Percentiles rank a stretch among this genome's conserved stretches.
These are phyloP conservation scores for Leptinotarsa tumamoca DNA, from an alignment of 2,888 invertebrate species.

Conservation along the genomic window DNA sequence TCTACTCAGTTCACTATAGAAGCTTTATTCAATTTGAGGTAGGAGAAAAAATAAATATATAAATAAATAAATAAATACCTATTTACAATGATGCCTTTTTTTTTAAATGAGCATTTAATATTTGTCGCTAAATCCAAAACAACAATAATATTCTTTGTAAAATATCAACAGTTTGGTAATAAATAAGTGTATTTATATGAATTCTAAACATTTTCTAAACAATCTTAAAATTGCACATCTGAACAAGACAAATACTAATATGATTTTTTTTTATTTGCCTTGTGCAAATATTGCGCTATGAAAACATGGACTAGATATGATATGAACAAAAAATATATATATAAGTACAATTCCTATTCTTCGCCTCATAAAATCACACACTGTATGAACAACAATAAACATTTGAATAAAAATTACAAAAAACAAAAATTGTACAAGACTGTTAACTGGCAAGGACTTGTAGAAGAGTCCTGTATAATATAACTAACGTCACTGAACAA, in stretches of 20 bases:
- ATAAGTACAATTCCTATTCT: conserved; percentile 42
- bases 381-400: conserved; percentile 37
- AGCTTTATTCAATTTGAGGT: conserved; percentile 45
- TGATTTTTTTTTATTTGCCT: conserved; percentile 22
- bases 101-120: conserved; percentile 21
- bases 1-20: conserved; percentile 44
- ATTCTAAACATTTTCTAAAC: conserved; percentile 39
- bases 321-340: conserved; percentile 44
- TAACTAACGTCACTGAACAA: neutral
- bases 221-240: conserved; percentile 36
- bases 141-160: conserved; percentile 39
- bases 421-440: conserved; percentile 23
- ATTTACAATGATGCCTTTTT: conserved; percentile 21
- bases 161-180: conserved; percentile 51
- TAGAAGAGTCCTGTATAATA: conserved; percentile 23
- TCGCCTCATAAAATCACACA: conserved; percentile 39
- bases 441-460: conserved; percentile 26
- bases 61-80: conserved; percentile 18
- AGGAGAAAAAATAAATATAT: conserved; percentile 40
- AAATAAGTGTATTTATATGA: conserved; percentile 47
- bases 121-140: conserved; percentile 34
- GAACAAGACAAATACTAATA: conserved; percentile 25
- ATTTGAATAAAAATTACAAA: conserved; percentile 20
- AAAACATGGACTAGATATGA: conserved; percentile 47
- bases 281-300: conserved; percentile 29